Percentiles rank a stretch among this genome's conserved stretches.
Evolutionary conservation across 2,888 invertebrate species (phyloP).

Genomic region (Mesorhabditis spiculigera): DNA sequence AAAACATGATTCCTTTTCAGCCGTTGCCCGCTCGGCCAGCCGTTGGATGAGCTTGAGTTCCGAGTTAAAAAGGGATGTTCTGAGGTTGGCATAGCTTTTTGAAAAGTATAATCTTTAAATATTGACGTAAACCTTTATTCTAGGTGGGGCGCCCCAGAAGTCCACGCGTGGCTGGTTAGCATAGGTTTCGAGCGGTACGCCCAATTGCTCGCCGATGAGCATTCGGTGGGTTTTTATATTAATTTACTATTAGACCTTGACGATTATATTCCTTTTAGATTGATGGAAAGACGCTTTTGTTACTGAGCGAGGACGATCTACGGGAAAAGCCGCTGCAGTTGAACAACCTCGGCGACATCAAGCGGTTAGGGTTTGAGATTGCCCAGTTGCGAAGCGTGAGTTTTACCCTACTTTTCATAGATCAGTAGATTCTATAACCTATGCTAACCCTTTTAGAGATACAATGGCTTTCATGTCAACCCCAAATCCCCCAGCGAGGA

Average conservation of each 20-base stretch:
- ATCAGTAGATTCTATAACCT: neutral
- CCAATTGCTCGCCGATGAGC: constrained; percentile 30
- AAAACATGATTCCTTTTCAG: no score
- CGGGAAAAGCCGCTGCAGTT: constrained; percentile 67
- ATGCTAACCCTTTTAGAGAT: neutral
- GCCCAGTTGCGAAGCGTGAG: constrained; percentile 24
- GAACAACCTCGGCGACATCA: constrained; percentile 76
- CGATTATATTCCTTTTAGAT: constrained; percentile 47
- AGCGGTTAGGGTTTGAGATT: constrained; percentile 69
- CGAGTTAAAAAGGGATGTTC: neutral
- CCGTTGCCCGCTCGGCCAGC: no score
- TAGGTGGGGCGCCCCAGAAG: constrained; percentile 14
- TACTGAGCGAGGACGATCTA: constrained; percentile 80
- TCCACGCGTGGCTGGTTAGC: constrained; percentile 22
- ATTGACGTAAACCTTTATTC: constrained; percentile 9
- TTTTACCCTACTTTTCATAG: no score
- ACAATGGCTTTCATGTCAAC: neutral
- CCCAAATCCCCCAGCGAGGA: neutral
- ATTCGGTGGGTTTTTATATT: constrained; percentile 29
- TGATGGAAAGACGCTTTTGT: constrained; percentile 82
- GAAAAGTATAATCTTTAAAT: constrained; percentile 8
- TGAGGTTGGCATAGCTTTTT: constrained; percentile 6
- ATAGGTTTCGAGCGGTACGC: constrained; percentile 36
- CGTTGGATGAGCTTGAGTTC: neutral
- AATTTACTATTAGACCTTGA: constrained; percentile 10